Conservation (phyloP, 2,113 vertebrate genomes). For the Eira barbara region DNA sequence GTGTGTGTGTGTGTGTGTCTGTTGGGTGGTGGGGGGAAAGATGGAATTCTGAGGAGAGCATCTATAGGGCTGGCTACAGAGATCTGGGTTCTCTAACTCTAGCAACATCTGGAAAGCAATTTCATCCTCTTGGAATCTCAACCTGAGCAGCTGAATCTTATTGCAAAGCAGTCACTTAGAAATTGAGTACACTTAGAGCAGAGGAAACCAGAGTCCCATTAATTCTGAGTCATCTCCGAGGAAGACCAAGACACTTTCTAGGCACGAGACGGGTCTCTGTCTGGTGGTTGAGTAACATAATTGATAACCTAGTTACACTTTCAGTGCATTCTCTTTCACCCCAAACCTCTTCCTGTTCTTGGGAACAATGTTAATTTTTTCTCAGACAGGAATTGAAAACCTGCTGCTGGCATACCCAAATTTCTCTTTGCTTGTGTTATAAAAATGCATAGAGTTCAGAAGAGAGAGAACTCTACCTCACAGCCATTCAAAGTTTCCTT, state of each 20-base stretch:
- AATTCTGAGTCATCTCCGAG: not conserved
- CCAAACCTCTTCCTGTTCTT: conserved; percentile 17
- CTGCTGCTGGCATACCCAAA: not conserved
- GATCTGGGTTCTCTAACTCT: not conserved
- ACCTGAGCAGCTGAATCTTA: conserved; percentile 33
- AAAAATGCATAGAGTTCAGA: not conserved
- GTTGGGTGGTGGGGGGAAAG: not conserved
- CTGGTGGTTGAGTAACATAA: conserved; percentile 7
- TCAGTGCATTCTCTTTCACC: not conserved
- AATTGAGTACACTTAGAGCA: not conserved
- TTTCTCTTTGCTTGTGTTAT: not conserved
- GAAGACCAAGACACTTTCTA: conserved; percentile 12
- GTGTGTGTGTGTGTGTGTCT: not conserved
- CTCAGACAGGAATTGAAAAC: conserved; percentile 6
- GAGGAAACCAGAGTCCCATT: not conserved
- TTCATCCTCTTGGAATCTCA: not conserved
- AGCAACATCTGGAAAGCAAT: not conserved
- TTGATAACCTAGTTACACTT: not conserved
- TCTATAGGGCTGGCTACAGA: not conserved
- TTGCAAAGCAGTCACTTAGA: not conserved
- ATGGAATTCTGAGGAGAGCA: not conserved
- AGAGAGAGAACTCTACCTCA: not conserved
- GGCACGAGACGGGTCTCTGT: not conserved
- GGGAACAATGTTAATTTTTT: conserved; percentile 8
- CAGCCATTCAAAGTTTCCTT: not conserved